Evolutionary conservation across 1,140 invertebrate genomes (phyloP).

Genomic region (Nylanderia fulva): DNA sequence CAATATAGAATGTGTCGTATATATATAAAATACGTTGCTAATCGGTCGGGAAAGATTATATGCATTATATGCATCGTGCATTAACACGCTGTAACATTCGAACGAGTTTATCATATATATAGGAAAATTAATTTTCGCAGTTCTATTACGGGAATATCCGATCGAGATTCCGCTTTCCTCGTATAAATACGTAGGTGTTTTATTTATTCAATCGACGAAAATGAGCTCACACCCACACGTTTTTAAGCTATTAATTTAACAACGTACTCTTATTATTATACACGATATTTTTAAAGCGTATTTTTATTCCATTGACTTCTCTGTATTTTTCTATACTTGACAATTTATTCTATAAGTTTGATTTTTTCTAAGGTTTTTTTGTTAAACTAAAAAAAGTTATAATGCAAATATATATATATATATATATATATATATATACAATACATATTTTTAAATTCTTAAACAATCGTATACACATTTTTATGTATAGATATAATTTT

Average conservation of each 20-base stretch:
- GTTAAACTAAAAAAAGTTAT: neutral
- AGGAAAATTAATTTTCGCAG: slow-evolving; percentile 20
- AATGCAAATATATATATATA: neutral
- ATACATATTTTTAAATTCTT: neutral
- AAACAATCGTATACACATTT: neutral
- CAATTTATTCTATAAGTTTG: neutral
- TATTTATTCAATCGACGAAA: neutral
- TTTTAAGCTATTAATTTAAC: neutral
- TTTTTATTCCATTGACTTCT: neutral
- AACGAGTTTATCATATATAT: neutral
- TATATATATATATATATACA: neutral
- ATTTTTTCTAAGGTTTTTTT: neutral
- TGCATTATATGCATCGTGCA: too few species aligned
- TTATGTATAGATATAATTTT: neutral
- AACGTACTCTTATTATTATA: neutral
- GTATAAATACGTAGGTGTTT: neutral
- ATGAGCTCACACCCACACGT: neutral
- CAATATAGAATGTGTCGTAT: slow-evolving; percentile 38
- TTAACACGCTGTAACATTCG: neutral
- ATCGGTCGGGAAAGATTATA: neutral
- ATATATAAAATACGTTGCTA: slow-evolving; percentile 37
- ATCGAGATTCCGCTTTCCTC: neutral
- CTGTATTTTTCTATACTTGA: neutral
- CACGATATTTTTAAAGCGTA: neutral
- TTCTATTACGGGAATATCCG: slow-evolving; percentile 10